These are phyloP conservation scores for Loxodonta africana DNA, from an alignment of 2,113 vertebrate species.

Conservation along the genomic window DNA sequence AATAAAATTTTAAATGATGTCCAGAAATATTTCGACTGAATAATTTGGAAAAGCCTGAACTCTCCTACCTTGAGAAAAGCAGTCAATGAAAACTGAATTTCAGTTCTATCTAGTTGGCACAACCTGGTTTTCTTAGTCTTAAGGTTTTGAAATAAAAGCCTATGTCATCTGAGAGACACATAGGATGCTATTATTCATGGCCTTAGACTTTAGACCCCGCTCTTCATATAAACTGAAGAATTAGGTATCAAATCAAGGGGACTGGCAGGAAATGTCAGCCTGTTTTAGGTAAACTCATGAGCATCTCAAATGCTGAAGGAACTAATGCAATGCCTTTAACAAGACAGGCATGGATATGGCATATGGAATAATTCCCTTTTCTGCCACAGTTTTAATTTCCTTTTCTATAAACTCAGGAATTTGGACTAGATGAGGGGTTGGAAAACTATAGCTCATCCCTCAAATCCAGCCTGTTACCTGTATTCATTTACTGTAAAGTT, in stretches of 20 bases:
- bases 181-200: not conserved
- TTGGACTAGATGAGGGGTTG: not conserved
- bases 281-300: not conserved
- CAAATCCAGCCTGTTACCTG: not conserved
- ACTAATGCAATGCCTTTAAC: not conserved
- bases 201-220: not conserved
- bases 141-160: slow-evolving; percentile 44
- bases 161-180: slow-evolving; percentile 27
- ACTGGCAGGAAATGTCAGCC: not conserved
- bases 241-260: not conserved
- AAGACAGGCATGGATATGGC: not conserved
- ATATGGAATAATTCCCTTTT: not conserved
- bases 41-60: not conserved
- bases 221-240: not conserved
- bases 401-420: not conserved
- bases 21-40: not conserved
- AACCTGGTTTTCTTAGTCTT: not conserved
- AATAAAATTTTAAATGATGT: not conserved
- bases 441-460: not conserved
- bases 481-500: not conserved
- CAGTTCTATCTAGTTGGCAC: not conserved
- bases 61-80: not conserved
- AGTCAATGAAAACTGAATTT: slow-evolving; percentile 5
- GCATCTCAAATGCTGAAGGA: not conserved
- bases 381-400: not conserved